These are phyloP conservation scores for Philereme vetulata DNA, from an alignment of 2,888 invertebrate genomes.

Conservation along the genomic window DNA sequence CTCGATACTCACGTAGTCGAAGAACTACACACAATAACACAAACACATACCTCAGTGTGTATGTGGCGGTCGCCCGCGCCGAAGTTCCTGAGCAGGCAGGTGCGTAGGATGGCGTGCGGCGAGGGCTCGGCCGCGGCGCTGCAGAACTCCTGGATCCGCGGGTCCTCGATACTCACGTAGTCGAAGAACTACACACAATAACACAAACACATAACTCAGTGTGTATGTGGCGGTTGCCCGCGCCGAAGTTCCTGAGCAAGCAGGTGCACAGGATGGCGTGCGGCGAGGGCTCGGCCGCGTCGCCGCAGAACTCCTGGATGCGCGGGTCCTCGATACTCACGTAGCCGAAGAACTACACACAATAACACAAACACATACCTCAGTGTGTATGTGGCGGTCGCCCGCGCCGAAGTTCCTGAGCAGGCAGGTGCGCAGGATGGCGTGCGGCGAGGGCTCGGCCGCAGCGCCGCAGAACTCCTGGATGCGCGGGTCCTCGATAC, in stretches of 20 bases:
- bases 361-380: constrained; percentile 12
- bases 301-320: constrained; percentile 97
- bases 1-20: constrained; percentile 96
- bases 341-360: constrained; percentile 92
- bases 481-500: constrained; percentile 96
- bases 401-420: constrained; percentile 96
- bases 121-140: constrained; percentile 98
- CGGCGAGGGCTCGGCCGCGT: constrained; percentile 97
- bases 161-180: constrained; percentile 96
- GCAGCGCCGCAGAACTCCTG: constrained; percentile 98
- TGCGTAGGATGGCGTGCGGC: constrained; percentile 94
- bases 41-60: constrained; percentile 55
- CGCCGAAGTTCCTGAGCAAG: constrained; percentile 95
- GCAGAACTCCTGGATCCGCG: constrained; percentile 96
- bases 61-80: constrained; percentile 95
- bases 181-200: constrained; percentile 89
- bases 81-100: constrained; percentile 96
- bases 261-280: constrained; percentile 97
- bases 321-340: constrained; percentile 97
- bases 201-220: constrained; percentile 12
- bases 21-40: constrained; percentile 82
- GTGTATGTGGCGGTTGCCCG: constrained; percentile 93
- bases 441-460: constrained; percentile 97
- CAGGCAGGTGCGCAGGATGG: constrained; percentile 95
- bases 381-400: constrained; percentile 90